Base-by-base conservation (phyloP, 23 tunicate genomes). In the Phallusia fumigata region DNA sequence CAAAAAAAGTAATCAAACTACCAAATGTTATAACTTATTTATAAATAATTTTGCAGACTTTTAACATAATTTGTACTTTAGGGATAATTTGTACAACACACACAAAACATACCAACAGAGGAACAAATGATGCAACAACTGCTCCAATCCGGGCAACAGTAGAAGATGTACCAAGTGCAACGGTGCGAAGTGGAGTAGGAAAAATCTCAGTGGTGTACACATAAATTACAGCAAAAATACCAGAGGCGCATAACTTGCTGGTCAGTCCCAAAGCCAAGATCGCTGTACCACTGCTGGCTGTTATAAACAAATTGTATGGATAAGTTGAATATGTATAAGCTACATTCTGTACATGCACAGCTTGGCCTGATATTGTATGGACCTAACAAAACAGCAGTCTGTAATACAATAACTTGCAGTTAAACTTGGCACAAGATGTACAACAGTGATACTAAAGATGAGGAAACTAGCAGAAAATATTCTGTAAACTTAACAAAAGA, bases 161-260 rank as follows among this genome's bases (percentile, higher is more conserved):
- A 21, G 90, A 86, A 19, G 81, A 58, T 2, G 78, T 65, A 19
- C 84, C 86, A 12, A 93, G n/a, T 31, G 90, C 85, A 10, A 88
- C 79, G 0, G 87, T 30, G 53, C 98, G 85, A 2, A 93, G 74
- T 10, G 88, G 88, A 19, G 98, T 93, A 0, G 98, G 98, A 74
- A 88, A 93, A 0, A 93, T 64, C 80, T 93, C 98, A 22, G 87
- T 52, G 22, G 84, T 33, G 73, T 88, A 93, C 19, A 93, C 76
- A 50, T 87, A 93, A 0, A 93, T 36, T 30, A 93, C 77, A 0
- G 86, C 58, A 76, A 93, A 93, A 5, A 36, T 75, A 3, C 90
- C 93, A 58, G 98, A 83, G 19, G 85, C 80, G 16, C 87, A 72
- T 12, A 93, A 53, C 45, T 88, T 88, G 77, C 79, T 76, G 0